Evolutionary conservation across 2,113 vertebrate genomes (phyloP), one percentile per base, ranked within the genome.

Genomic region (Cranoglanis bouderius): DNA sequence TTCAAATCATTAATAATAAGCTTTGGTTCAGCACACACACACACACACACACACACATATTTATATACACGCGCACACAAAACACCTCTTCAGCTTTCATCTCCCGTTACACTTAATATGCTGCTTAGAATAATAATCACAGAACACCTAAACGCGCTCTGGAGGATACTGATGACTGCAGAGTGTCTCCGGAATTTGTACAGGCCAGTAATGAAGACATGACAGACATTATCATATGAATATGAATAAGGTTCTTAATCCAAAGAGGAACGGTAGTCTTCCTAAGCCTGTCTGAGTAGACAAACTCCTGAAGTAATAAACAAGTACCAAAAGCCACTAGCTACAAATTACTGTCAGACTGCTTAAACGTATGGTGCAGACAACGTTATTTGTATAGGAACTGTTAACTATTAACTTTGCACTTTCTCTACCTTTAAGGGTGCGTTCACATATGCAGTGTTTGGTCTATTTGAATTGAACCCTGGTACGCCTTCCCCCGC

Each of bases 151-250:
- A 49, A 70, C 24, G 43, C 26, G 19, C 85, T 84, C 88, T 38
- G 78, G 81, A 83, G 84, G 82, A 80, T 81, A 70, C 72, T 90
- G 87, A 90, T 70, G 89, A 80, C 85, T 88, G 72, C 6, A n/a
- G 53, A 43, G 63, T 67, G 12, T 57, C 80, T 53, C n/a, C 10
- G 51, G 61, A 61, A 63, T 49, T 53, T 70, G 72, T 67, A 70
- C n/a, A 70, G 80, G 53, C 46, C 40, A 1, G 55, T 85, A 87
- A 88, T 89, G 87, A 89, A 90, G 87, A 90, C 81, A 65, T 86
- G 72, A 61, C 78, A 78, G 40, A 18, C 6, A 8, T 75, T 72
- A 90, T 87, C 53, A 16, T 70, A 53, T 81, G 53, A 81, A 75
- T 85, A 78, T 65, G 59, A 85, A 89, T 82, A 82, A 43, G 35